phyloP scores from a whole-genome alignment of 1,140 invertebrate species.

The Neotoxoptera formosana region DNA sequence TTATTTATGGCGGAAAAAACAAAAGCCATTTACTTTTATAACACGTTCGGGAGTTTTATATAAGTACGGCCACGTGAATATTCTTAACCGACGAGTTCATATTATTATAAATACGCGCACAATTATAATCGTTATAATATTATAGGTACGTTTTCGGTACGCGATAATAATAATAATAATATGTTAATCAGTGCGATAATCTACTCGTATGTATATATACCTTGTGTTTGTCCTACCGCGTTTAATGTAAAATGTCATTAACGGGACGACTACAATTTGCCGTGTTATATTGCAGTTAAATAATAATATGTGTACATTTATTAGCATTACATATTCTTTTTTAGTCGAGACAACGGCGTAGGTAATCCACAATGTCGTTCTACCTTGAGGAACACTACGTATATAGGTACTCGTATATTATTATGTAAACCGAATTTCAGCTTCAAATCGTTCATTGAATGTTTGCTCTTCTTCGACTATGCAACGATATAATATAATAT shows the following conservation, averaged over 20 bases:
- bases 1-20: not conserved
- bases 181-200: not conserved
- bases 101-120: not conserved
- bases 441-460: not conserved
- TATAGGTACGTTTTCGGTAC: not conserved
- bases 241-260: not conserved
- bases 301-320: not conserved
- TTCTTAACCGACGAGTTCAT: not conserved
- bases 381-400: no score
- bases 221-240: not conserved
- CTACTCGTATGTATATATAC: not conserved
- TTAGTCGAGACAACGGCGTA: not conserved
- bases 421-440: no score
- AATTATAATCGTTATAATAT: not conserved
- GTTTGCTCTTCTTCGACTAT: not conserved
- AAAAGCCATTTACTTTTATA: conserved; percentile 31
- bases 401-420: not conserved
- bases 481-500: no score
- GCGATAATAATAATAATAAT: not conserved
- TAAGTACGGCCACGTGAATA: not conserved
- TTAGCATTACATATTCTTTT: not conserved
- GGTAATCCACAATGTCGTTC: not conserved
- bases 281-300: not conserved
- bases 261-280: not conserved
- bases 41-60: not conserved